phyloP scores from a whole-genome alignment of 2,888 invertebrate species.

The Campoplex nolae region DNA sequence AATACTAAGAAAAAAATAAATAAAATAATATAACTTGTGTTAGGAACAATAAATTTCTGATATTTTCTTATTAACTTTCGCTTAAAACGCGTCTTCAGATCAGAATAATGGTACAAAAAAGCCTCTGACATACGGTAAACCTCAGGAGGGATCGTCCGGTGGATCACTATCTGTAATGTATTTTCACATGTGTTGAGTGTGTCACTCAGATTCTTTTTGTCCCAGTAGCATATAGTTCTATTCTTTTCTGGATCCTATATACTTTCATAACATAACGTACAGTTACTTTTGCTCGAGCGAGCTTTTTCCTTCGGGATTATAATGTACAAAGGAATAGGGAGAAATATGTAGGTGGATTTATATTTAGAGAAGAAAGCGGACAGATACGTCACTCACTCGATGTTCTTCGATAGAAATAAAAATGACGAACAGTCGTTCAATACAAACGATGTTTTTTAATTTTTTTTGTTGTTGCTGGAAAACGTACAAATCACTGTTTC shows the following conservation, averaged over 20 bases:
- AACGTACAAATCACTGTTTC: background rate
- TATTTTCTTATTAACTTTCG: background rate
- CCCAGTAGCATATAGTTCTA: background rate
- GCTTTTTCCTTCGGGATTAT: conserved; percentile 22
- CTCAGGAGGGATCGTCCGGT: background rate
- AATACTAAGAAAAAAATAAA: too few species aligned
- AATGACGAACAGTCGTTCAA: background rate
- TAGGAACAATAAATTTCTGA: too few species aligned
- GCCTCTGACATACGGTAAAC: background rate
- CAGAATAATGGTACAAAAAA: background rate
- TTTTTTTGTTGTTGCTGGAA: background rate
- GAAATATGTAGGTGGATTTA: conserved; percentile 8
- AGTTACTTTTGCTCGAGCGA: conserved; percentile 39
- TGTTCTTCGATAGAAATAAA: background rate
- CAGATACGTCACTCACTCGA: background rate
- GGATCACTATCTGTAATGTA: background rate
- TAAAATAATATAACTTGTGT: too few species aligned
- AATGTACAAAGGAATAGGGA: conserved; percentile 18
- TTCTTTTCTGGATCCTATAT: background rate
- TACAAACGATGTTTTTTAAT: background rate
- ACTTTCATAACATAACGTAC: conserved; percentile 7
- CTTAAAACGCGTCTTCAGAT: background rate
- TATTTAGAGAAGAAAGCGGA: conserved; percentile 22
- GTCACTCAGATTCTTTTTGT: conserved; percentile 12
- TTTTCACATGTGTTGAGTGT: conserved; percentile 5